Base-by-base conservation (phyloP, 2,888 invertebrate genomes). In the Cryptocephalus primarius region DNA sequence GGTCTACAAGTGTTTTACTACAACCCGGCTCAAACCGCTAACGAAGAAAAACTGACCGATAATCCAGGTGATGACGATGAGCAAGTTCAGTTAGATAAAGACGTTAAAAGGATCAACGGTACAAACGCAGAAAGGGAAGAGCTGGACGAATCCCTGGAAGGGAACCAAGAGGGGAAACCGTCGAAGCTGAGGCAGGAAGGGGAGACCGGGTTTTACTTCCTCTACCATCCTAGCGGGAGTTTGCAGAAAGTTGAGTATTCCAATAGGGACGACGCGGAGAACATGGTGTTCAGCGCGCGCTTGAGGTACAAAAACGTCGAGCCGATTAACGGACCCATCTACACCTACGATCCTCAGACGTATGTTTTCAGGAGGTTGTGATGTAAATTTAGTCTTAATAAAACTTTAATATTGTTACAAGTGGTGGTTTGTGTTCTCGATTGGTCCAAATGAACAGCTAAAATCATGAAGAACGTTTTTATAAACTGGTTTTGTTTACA, bases 221-320 rank as follows among this genome's bases (percentile, higher is more conserved):
- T 82, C 8, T 75, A 82, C 36, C 71, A 82, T 50, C 82, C 82
- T 2, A 75, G 72, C 49, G 77, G 80, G 3, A 74, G 79, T 52
- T 71, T 82, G 2, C 82, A 83, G 57, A 73, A 76, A 47, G 77
- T 82, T 10, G 75, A 74, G 54, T 82, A 78, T 66, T 71, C 75
- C 49, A 79, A 80, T 60, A 64, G 67, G 10, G 69, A 73, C 51
- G 70, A 75, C 55, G 54, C 65, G 34, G 66, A 66, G 33, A 78
- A 79, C 43, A 81, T 80, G 80, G 79, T 77, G 31, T 80, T 79
- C 60, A 77, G 78, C 14, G 80, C 82, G 10, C 75, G 76, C 53
- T 72, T 82, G 49, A 78, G 75, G 42, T 82, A 81, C 60, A 75
- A 72, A 56, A 75, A 75, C 54, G 79, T 80, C 48, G 77, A 80